Conservation (phyloP, 2,797 vertebrate species). For the Coendou prehensilis region DNA sequence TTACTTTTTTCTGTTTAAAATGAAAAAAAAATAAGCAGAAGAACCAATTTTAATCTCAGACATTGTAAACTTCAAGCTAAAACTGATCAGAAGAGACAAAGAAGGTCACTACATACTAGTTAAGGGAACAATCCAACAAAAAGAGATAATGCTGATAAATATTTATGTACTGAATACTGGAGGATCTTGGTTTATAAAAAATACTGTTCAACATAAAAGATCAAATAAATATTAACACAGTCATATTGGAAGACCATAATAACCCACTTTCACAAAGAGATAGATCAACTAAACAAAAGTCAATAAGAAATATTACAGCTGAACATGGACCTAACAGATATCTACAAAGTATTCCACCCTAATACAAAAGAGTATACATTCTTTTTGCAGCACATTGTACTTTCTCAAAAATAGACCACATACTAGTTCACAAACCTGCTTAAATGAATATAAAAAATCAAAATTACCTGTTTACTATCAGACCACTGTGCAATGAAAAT, state of each 20-base stretch:
- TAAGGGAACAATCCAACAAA: not conserved
- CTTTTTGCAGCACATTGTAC: not conserved
- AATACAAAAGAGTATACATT: not conserved
- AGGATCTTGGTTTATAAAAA: not conserved
- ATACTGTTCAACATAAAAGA: not conserved
- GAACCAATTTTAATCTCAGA: not conserved
- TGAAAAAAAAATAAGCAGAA: not conserved
- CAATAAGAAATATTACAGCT: not conserved
- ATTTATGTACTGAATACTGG: not conserved
- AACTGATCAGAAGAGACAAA: not conserved
- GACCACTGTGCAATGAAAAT: not conserved
- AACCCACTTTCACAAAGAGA: not conserved
- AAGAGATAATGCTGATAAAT: not conserved
- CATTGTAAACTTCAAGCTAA: not conserved
- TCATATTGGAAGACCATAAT: not conserved
- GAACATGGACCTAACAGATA: not conserved
- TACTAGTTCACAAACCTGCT: not conserved
- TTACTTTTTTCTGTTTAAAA: too few species aligned
- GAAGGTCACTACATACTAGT: not conserved
- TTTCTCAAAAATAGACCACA: not conserved
- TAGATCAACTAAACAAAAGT: not conserved
- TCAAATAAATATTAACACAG: not conserved
- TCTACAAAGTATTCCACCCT: not conserved
- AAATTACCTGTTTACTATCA: not conserved
- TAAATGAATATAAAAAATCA: not conserved